A percentile compares a stretch with the other conserved stretches of the same genome.
These are phyloP conservation scores for Apostichopus californicus DNA, from an alignment of 35 echinoderm and acorn worm species.

Conservation along the genomic window DNA sequence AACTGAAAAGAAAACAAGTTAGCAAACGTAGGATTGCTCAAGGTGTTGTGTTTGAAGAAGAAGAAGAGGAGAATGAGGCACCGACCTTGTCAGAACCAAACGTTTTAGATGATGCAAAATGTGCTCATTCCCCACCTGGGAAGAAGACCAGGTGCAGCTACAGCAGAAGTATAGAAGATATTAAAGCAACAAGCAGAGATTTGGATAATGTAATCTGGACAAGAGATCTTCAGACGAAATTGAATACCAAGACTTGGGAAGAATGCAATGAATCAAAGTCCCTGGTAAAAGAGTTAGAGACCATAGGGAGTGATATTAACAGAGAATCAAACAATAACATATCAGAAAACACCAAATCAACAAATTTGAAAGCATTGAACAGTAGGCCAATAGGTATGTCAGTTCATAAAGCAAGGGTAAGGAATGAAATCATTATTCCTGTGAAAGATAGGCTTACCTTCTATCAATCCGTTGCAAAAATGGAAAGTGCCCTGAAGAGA, in stretches of 20 bases:
- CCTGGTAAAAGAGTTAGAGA: background rate
- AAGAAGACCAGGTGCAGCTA: background rate
- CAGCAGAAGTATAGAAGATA: too few species aligned
- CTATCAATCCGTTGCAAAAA: constrained; percentile 1
- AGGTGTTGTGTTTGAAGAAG: constrained; percentile 23
- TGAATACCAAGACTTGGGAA: background rate
- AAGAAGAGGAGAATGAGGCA: background rate
- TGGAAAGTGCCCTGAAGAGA: background rate
- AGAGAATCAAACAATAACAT: background rate
- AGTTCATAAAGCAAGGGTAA: background rate
- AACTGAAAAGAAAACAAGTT: background rate
- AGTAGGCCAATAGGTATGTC: background rate
- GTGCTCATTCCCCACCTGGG: background rate
- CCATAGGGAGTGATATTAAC: too few species aligned
- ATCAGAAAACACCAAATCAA: background rate
- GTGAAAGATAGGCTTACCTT: background rate
- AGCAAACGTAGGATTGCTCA: constrained; percentile 24
- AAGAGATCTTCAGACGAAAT: background rate
- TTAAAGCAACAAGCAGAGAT: too few species aligned
- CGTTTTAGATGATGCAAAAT: background rate
- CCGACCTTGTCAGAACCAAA: background rate
- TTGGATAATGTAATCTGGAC: too few species aligned
- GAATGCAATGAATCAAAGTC: background rate
- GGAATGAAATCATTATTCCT: background rate
- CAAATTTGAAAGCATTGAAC: background rate